Conservation (phyloP, 2,888 invertebrate species). For the Amiota minor region DNA sequence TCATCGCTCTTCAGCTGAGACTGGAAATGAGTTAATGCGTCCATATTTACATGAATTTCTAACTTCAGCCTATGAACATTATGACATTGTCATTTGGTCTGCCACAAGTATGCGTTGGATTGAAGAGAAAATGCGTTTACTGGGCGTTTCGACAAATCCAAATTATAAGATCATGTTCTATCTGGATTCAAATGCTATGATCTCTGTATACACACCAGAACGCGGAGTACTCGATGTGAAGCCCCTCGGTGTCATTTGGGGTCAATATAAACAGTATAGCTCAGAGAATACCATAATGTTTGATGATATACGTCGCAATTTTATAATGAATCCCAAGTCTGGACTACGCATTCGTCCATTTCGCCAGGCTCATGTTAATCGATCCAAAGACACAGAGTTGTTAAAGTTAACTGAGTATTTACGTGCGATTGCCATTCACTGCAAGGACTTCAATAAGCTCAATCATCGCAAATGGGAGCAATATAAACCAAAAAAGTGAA, state of each 20-base stretch:
- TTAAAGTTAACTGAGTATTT: constrained; percentile 86
- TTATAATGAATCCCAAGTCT: constrained; percentile 96
- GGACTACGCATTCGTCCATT: constrained; percentile 93
- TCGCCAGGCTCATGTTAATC: constrained; percentile 90
- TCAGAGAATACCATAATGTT: constrained; percentile 97
- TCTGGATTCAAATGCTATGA: constrained; percentile 94
- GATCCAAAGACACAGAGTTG: constrained; percentile 88
- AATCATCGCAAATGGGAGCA: constrained; percentile 96
- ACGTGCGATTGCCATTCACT: constrained; percentile 84
- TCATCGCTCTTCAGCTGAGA: constrained; percentile 93
- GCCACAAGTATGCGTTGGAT: constrained; percentile 99
- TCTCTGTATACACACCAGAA: constrained; percentile 91
- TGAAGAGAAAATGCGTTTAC: constrained; percentile 94
- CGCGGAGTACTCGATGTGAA: constrained; percentile 95
- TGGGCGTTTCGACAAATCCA: constrained; percentile 87
- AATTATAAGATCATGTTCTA: constrained; percentile 95
- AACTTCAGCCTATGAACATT: constrained; percentile 87
- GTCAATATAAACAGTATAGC: constrained; percentile 90
- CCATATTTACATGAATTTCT: constrained; percentile 96
- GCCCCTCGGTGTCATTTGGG: constrained; percentile 97
- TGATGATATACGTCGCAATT: constrained; percentile 95
- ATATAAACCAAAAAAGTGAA: constrained; percentile 74
- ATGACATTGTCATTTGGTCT: constrained; percentile 98
- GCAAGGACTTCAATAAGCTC: constrained; percentile 86
- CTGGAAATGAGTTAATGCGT: constrained; percentile 90